Evolutionary conservation across 2,113 vertebrate genomes (phyloP).

Genomic region (Manacus vitellinus): DNA sequence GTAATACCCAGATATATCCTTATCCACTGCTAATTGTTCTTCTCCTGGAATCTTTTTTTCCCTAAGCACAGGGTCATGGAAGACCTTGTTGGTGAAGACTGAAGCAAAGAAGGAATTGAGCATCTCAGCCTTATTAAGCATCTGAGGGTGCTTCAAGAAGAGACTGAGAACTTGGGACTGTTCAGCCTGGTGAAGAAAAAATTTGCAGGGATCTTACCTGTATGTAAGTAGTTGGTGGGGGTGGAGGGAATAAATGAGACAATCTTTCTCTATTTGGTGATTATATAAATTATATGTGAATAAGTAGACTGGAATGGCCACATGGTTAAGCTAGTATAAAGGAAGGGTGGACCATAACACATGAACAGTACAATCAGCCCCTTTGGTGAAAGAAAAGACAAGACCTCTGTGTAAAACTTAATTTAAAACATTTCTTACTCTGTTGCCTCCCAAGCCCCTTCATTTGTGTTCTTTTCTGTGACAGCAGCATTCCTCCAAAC

Average conservation of each 20-base stretch:
- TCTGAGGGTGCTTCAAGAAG: not conserved
- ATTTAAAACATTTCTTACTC: not conserved
- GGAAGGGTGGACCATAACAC: not conserved
- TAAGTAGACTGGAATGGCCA: not conserved
- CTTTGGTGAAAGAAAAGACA: not conserved
- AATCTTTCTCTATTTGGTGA: not conserved
- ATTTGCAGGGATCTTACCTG: not conserved
- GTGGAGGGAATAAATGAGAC: not conserved
- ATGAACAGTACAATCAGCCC: not conserved
- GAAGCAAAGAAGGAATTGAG: not conserved
- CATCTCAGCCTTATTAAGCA: not conserved
- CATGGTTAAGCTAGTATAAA: not conserved
- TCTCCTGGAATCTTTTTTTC: not conserved
- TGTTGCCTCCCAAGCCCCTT: not conserved
- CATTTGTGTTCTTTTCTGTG: not conserved
- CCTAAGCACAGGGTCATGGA: not conserved
- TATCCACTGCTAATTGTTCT: not conserved
- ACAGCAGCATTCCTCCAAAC: not conserved
- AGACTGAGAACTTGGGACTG: not conserved
- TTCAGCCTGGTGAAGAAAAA: not conserved
- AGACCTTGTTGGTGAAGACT: not conserved
- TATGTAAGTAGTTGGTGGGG: not conserved
- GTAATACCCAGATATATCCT: no score
- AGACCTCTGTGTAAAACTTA: not conserved
- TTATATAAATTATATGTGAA: not conserved